Evolutionary conservation across 2,888 invertebrate species (phyloP).

Genomic region (Cetonia aurata): DNA sequence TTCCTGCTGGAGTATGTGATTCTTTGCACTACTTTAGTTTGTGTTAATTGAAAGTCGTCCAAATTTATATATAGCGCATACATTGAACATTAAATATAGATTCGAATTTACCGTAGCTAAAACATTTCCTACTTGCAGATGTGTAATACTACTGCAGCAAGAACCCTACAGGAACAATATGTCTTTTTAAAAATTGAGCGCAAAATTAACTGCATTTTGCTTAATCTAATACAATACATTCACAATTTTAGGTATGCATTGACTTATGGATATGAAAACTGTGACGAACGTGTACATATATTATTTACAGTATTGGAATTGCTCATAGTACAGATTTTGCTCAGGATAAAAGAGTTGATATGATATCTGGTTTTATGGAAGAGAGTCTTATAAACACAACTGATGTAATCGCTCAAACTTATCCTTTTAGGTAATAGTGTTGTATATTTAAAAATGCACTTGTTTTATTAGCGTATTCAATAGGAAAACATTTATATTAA

Average conservation of each 20-base stretch:
- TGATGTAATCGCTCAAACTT: constrained; percentile 18
- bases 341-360: not conserved
- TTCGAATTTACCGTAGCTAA: too few species aligned
- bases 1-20: constrained; percentile 2
- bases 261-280: too few species aligned
- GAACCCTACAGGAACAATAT: not conserved
- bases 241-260: constrained; percentile 28
- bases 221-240: constrained; percentile 21
- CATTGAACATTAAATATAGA: not conserved
- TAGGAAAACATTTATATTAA: constrained; percentile 40
- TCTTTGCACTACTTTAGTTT: not conserved
- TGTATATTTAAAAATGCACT: not conserved
- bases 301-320: constrained; percentile 19
- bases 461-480: not conserved
- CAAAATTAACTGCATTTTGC: constrained; percentile 23
- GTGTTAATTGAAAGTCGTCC: too few species aligned
- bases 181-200: constrained; percentile 5
- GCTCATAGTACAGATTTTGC: not conserved
- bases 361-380: constrained; percentile 28
- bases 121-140: not conserved
- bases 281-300: too few species aligned
- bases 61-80: too few species aligned
- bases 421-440: constrained; percentile 29
- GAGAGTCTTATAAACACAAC: not conserved
- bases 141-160: not conserved